Conservation (phyloP, 2,888 invertebrate species). For the Hirtodrosophila duncani region DNA sequence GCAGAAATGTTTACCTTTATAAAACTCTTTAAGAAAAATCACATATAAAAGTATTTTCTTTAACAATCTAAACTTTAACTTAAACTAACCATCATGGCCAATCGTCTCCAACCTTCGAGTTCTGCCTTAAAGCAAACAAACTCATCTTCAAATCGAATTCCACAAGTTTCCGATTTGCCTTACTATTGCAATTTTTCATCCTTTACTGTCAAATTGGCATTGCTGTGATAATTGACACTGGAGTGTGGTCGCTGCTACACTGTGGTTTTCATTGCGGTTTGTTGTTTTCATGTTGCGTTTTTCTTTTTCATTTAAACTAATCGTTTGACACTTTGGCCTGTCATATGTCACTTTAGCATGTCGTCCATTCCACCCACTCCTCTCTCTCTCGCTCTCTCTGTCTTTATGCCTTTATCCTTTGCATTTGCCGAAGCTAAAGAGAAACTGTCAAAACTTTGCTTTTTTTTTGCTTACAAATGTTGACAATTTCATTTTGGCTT, state of each 20-base stretch:
- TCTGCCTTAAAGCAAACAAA: too few species aligned
- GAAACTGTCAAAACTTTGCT: conserved; percentile 34
- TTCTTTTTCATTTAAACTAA: conserved; percentile 50
- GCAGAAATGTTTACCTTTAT: too few species aligned
- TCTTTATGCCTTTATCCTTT: not conserved
- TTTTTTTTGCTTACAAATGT: conserved; percentile 22
- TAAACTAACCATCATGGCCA: too few species aligned
- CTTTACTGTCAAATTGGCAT: conserved; percentile 34
- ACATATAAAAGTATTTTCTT: not conserved
- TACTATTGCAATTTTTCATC: conserved; percentile 4
- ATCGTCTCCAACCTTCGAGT: too few species aligned
- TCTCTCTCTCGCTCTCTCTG: too few species aligned
- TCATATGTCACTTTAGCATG: conserved; percentile 41
- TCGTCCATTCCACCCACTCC: not conserved
- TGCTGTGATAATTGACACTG: conserved; percentile 33
- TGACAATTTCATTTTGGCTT: conserved; percentile 7
- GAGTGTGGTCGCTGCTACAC: too few species aligned
- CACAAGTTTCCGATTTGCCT: conserved; percentile 4
- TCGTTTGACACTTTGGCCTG: conserved; percentile 47
- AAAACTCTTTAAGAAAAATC: too few species aligned
- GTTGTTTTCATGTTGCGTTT: conserved; percentile 12
- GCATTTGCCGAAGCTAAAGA: too few species aligned
- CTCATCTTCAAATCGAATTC: too few species aligned
- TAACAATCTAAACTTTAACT: conserved; percentile 4
- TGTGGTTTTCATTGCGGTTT: too few species aligned